These are phyloP conservation scores for Pharmacophagus antenor DNA, from an alignment of 2,888 invertebrate genomes.

Conservation along the genomic window DNA sequence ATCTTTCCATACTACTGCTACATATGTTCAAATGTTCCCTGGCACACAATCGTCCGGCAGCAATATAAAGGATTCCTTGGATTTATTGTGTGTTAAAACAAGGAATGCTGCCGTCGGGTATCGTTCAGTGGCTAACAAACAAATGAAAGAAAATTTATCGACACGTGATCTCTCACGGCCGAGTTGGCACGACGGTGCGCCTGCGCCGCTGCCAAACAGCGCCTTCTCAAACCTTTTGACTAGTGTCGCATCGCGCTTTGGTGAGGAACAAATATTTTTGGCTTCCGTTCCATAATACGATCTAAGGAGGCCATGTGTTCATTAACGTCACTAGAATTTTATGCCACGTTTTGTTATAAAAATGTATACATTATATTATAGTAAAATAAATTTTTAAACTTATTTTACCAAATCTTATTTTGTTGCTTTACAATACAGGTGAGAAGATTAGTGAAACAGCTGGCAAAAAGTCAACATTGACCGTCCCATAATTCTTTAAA, in stretches of 20 bases:
- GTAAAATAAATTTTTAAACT: too few species aligned
- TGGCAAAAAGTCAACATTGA: too few species aligned
- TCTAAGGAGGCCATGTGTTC: conserved; percentile 1
- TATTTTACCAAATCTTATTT: too few species aligned
- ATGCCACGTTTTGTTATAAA: too few species aligned
- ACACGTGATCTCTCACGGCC: conserved; percentile 27
- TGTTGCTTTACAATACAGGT: too few species aligned
- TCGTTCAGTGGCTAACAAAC: conserved; percentile 26
- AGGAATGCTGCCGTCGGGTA: conserved; percentile 20
- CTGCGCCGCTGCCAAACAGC: conserved; percentile 19
- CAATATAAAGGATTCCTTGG: conserved; percentile 20
- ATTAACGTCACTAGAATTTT: conserved; percentile 12
- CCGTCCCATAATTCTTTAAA: too few species aligned
- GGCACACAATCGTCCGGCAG: not conserved
- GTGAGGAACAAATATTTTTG: conserved; percentile 13
- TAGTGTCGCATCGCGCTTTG: conserved; percentile 11
- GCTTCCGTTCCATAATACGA: conserved; percentile 15
- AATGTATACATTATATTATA: too few species aligned
- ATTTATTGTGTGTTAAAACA: conserved; percentile 22
- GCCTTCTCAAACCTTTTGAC: conserved; percentile 9
- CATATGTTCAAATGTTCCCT: too few species aligned
- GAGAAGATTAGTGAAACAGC: too few species aligned
- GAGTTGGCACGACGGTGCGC: conserved; percentile 20
- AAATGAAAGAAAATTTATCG: conserved; percentile 28
- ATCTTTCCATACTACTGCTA: too few species aligned